Evolutionary conservation across 2,888 invertebrate genomes (phyloP), one percentile per base, ranked within the genome.

Genomic region (Patella caerulea): DNA sequence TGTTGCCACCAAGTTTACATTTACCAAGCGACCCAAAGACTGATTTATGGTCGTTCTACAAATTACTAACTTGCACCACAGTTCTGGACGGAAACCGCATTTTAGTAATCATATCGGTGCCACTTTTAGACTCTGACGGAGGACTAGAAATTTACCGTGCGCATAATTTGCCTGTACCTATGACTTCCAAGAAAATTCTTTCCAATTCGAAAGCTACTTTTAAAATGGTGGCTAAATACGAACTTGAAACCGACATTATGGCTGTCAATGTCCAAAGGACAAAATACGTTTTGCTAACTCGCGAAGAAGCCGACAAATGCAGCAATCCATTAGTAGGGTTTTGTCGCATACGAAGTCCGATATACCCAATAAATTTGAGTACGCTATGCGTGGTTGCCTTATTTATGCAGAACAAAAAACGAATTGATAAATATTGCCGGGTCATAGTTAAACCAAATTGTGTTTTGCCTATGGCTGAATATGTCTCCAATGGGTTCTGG

Each of bases 321-420:
- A 19, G n/a, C 9, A 5, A 65, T 65, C 65, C 65, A 0, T 65
- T 19, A n/a, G 19, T 65, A 19, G 65, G 65, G 19, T 65, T 65
- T 19, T 65, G 65, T 19, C 65, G 19, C n/a, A 65, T 65, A 11
- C 65, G 65, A 65, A 65, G 65, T 19, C 65, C 65, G n/a, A 65
- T 65, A 9, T 65, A 65, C 7, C 65, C 65, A 2, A 65, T 65
- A 11, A 65, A 19, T 65, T 19, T 65, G 19, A 19, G n/a, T n/a
- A n/a, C 7, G 19, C 19, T 59, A 59, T 59, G 59, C n/a, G n/a
- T 65, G 2, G 65, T 19, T 19, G 65, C 65, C 11, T 65, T 65
- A 65, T 65, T 59, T 19, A 65, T 19, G 11, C n/a, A 65, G n/a
- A 65, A 65, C 19, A 65, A 65, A 59, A 15, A 65, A 15, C n/a